phyloP scores from a whole-genome alignment of 2,797 vertebrate genomes.

The Gobionotothen gibberifrons region DNA sequence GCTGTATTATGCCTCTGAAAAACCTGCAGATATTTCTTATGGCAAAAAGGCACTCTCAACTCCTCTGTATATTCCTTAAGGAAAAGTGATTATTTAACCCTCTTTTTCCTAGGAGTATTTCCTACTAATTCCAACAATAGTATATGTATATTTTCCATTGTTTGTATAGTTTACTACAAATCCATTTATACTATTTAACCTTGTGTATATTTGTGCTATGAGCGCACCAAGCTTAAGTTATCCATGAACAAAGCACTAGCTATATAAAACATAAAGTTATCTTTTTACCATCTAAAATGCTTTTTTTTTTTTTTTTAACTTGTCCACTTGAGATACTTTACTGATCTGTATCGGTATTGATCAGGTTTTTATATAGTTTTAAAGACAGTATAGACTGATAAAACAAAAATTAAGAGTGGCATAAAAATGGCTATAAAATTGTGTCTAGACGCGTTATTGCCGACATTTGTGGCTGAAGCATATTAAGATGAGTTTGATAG shows the following conservation, averaged over 20 bases:
- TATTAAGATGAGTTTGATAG: conserved; percentile 44
- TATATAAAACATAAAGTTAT: background rate
- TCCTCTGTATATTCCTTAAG: background rate
- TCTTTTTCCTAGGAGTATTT: background rate
- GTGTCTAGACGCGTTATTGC: conserved; percentile 59
- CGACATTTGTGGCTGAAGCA: conserved; percentile 33
- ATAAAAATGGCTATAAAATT: conserved; percentile 62
- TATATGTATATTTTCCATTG: background rate
- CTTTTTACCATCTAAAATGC: conserved; percentile 18
- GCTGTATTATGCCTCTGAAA: background rate
- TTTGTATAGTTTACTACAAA: background rate
- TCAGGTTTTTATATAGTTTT: conserved; percentile 50
- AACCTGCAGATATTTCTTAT: background rate
- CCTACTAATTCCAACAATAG: background rate
- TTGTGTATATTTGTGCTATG: background rate
- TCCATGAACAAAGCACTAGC: background rate
- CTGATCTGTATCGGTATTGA: conserved; percentile 34
- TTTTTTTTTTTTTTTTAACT: background rate
- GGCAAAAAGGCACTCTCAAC: background rate
- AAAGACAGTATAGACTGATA: conserved; percentile 48
- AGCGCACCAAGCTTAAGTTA: background rate
- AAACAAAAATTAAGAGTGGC: conserved; percentile 54
- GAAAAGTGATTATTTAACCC: background rate
- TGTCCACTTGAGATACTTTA: conserved; percentile 17
- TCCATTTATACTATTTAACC: no score